Evolutionary conservation across 2,888 invertebrate species (phyloP).

Genomic region (Syrphus vitripennis): DNA sequence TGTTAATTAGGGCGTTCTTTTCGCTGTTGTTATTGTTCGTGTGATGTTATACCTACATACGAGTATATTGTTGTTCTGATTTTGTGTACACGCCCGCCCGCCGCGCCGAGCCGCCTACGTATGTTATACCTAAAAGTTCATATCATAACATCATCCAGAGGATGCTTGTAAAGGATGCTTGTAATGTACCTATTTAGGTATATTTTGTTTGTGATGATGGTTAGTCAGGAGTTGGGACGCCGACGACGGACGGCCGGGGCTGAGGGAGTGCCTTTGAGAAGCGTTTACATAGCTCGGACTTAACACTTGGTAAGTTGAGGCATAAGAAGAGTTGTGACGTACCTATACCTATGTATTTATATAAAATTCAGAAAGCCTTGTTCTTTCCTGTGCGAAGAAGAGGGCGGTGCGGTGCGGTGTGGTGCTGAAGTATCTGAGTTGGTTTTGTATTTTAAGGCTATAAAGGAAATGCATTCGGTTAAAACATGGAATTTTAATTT

Average conservation of each 20-base stretch:
- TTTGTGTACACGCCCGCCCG: slow-evolving; percentile 25
- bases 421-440: not conserved
- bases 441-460: slow-evolving; percentile 4
- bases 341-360: not conserved
- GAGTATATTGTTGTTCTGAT: slow-evolving; percentile 19
- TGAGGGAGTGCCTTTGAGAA: slow-evolving; percentile 38
- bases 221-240: not conserved
- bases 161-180: slow-evolving; percentile 50
- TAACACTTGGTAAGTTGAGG: slow-evolving; percentile 28
- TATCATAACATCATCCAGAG: slow-evolving; percentile 30
- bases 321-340: not conserved
- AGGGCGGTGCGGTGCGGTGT: not conserved
- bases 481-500: slow-evolving; percentile 58
- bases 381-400: not conserved
- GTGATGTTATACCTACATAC: not conserved
- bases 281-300: slow-evolving; percentile 42
- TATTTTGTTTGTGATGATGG: slow-evolving; percentile 36
- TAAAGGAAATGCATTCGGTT: slow-evolving; percentile 34
- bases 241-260: not conserved
- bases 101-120: not conserved
- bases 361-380: not conserved
- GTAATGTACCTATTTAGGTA: slow-evolving; percentile 44
- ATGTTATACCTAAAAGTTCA: not conserved
- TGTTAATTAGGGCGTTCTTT: slow-evolving; percentile 66
- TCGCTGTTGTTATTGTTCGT: slow-evolving; percentile 28